Conservation (phyloP, 2,888 invertebrate species). For the Perithous albicinctus region DNA sequence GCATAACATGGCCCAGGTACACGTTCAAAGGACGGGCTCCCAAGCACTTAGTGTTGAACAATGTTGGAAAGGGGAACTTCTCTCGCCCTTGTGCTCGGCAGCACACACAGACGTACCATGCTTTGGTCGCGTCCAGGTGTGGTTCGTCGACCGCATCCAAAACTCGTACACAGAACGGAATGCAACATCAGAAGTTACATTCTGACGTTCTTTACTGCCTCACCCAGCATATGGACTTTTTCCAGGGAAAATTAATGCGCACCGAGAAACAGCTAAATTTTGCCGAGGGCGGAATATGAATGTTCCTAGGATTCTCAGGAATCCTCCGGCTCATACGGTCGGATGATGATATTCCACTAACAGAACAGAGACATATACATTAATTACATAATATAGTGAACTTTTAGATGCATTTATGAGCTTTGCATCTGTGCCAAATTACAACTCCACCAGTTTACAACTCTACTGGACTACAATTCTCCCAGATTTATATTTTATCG, state of each 20-base stretch:
- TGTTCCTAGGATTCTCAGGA: background rate
- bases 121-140: constrained; percentile 63
- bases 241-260: constrained; percentile 18
- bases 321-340: background rate
- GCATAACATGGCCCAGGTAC: constrained; percentile 42
- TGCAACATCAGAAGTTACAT: constrained; percentile 20
- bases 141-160: constrained; percentile 75
- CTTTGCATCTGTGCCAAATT: too few species aligned
- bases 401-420: background rate
- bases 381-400: background rate
- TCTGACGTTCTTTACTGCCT: background rate
- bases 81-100: constrained; percentile 45
- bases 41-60: constrained; percentile 37
- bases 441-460: too few species aligned
- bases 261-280: background rate
- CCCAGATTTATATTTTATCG: too few species aligned
- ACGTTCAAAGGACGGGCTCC: constrained; percentile 46
- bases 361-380: background rate
- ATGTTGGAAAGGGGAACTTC: constrained; percentile 22
- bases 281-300: background rate
- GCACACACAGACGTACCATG: constrained; percentile 21
- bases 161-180: constrained; percentile 48
- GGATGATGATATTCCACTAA: background rate
- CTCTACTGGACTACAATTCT: too few species aligned
- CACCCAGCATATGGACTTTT: background rate